Percentiles rank a stretch among this genome's conserved stretches.
Evolutionary conservation across 2,888 invertebrate genomes (phyloP).

Genomic region (Leuctra nigra): DNA sequence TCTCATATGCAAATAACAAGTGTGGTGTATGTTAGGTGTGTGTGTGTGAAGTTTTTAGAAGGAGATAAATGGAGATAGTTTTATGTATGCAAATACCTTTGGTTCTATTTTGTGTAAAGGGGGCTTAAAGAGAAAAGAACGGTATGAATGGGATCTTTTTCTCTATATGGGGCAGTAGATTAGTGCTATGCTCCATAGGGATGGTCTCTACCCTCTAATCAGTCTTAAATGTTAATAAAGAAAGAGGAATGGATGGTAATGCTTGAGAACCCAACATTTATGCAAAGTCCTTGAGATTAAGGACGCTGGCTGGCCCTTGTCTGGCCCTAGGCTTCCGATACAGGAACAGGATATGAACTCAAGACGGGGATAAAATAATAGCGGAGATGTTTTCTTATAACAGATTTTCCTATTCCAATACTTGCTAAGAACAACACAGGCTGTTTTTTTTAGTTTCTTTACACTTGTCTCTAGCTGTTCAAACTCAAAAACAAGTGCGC

Average conservation of each 20-base stretch:
- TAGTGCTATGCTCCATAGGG: conserved; percentile 19
- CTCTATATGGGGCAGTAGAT: conserved; percentile 21
- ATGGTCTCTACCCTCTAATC: conserved; percentile 16
- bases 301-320: no score
- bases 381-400: no score
- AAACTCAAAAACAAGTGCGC: no score
- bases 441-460: no score
- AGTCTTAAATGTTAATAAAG: conserved; percentile 17
- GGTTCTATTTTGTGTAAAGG: conserved; percentile 20
- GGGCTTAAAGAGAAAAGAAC: conserved; percentile 24
- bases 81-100: conserved; percentile 27
- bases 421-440: no score
- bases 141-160: conserved; percentile 16
- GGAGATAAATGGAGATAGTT: conserved; percentile 17
- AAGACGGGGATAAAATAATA: no score
- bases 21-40: conserved; percentile 1
- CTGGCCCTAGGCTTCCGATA: no score
- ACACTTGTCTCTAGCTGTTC: no score
- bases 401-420: no score
- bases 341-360: no score
- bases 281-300: conserved; percentile 8
- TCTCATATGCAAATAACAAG: conserved; percentile 17
- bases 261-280: conserved; percentile 15
- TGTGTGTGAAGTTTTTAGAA: conserved; percentile 18
- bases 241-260: conserved; percentile 13